Evolutionary conservation across 2,888 invertebrate species (phyloP), one percentile per base, ranked within the genome.

Genomic region (Caenorhabditis sulstoni): DNA sequence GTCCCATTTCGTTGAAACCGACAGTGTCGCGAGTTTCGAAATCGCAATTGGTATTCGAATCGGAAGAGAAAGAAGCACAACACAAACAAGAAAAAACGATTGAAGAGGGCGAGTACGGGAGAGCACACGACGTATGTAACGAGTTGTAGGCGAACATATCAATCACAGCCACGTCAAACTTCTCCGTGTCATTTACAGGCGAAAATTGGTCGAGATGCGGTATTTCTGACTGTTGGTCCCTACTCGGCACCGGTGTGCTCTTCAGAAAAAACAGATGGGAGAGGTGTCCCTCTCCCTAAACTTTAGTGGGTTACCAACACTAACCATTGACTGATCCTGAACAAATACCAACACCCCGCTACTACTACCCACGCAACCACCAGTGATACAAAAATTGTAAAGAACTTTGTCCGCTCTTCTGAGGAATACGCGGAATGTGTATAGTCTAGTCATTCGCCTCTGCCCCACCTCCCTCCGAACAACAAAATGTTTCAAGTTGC

Each of bases 321-420:
- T 66, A 41, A 16, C 16, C 52, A 53, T 62, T 62, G 29, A 7
- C 3, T 29, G 73, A 73, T 64, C 73, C 73, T 73, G 64, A 73
- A 73, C 73, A 73, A 73, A 73, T 58, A 73, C 62, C 71, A 71
- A 29, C 29, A 29, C 29, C 29, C 29, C 29, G 29, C 29, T 29
- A 29, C 29, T 7, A 29, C 29, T 45, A 44, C 55, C 55, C 71
- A 29, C 62, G 41, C 64, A 61, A 61, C 57, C 50, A 41, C 12
- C 55, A 71, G 23, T 70, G 70, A 70, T 61, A 70, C 70, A 70
- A 61, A 53, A 61, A 44, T 29, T 3, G 29, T 29, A 5, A 66
- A 57, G 29, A 65, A n/a, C n/a, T n/a, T n/a, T n/a, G n/a, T n/a
- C n/a, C n/a, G n/a, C n/a, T n/a, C n/a, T n/a, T n/a, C n/a, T n/a